Evolutionary conservation across 2,797 vertebrate species (phyloP).

Genomic region (Cryptoblepharus egeriae): DNA sequence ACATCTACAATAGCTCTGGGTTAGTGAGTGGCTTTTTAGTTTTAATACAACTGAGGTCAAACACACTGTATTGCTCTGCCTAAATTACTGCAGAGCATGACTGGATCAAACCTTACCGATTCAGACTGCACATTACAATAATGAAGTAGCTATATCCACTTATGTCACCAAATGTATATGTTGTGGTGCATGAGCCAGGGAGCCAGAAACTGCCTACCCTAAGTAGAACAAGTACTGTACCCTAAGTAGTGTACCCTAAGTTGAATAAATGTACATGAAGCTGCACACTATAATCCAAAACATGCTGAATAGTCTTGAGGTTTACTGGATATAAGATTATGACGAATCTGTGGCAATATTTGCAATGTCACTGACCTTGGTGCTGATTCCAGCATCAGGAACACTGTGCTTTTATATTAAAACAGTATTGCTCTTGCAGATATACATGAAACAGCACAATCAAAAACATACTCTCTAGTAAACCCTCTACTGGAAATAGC

Average conservation of each 20-base stretch:
- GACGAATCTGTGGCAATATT: background rate
- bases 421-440: background rate
- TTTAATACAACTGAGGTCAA: background rate
- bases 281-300: background rate
- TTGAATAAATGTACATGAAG: background rate
- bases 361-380: background rate
- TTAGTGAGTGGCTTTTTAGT: too few species aligned
- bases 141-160: background rate
- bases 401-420: background rate
- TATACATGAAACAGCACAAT: background rate
- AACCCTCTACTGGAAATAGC: background rate
- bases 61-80: background rate
- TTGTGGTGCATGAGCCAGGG: background rate
- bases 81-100: background rate
- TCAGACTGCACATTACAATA: background rate
- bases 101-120: background rate
- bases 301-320: background rate
- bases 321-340: background rate
- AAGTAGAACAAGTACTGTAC: too few species aligned
- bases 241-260: too few species aligned
- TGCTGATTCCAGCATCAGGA: background rate
- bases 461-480: background rate
- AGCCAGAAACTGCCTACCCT: too few species aligned
- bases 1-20: background rate
- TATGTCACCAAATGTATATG: background rate